phyloP scores from a whole-genome alignment of 2,888 invertebrate species.

The Drosophila prostipennis region DNA sequence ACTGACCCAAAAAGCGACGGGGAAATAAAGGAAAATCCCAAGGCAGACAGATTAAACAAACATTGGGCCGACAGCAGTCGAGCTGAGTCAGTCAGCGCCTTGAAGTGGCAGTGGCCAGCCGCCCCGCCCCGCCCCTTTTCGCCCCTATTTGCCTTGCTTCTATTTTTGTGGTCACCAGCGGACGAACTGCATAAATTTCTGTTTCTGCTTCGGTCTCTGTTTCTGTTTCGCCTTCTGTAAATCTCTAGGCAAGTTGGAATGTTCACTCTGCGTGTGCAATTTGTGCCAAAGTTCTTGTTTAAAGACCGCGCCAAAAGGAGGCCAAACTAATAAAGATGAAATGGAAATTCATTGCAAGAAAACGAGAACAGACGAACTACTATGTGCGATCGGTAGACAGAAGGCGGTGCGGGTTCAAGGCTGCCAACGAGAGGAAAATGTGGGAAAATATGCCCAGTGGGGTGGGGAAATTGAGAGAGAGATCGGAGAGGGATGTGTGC shows the following conservation, averaged over 20 bases:
- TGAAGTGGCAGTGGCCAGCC: constrained; percentile 68
- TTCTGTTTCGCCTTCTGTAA: constrained; percentile 42
- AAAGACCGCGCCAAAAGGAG: constrained; percentile 54
- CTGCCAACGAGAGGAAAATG: constrained; percentile 21
- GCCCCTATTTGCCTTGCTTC: constrained; percentile 38
- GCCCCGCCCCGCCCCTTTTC: background rate
- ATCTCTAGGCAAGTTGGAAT: constrained; percentile 56
- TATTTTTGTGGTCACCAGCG: constrained; percentile 64
- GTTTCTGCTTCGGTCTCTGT: constrained; percentile 5
- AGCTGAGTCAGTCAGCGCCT: constrained; percentile 62
- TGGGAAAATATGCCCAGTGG: constrained; percentile 15
- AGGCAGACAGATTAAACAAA: constrained; percentile 75
- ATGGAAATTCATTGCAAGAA: constrained; percentile 54
- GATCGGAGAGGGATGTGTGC: background rate
- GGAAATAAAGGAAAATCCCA: constrained; percentile 50
- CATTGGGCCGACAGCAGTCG: constrained; percentile 60
- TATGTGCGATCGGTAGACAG: constrained; percentile 21
- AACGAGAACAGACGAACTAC: constrained; percentile 35
- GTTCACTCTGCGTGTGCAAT: constrained; percentile 45
- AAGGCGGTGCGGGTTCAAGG: constrained; percentile 36
- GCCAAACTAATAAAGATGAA: constrained; percentile 70
- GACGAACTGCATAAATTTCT: constrained; percentile 57
- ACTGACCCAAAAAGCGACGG: constrained; percentile 62
- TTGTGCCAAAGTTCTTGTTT: constrained; percentile 58
- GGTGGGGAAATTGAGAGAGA: background rate